These are phyloP conservation scores for Tragelaphus imberbis DNA, from an alignment of 2,113 vertebrate species.

Conservation along the genomic window DNA sequence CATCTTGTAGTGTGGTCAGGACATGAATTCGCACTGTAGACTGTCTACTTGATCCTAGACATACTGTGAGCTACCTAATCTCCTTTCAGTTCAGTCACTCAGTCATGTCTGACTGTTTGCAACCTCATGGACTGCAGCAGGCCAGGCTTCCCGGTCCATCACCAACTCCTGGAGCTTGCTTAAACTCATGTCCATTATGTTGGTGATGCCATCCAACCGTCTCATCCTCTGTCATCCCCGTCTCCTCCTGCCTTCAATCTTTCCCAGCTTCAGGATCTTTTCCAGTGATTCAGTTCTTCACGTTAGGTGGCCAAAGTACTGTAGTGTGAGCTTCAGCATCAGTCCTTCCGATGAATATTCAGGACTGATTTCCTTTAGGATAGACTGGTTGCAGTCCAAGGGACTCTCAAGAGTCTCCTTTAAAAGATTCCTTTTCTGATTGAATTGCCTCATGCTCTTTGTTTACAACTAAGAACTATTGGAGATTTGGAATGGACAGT, in stretches of 20 bases:
- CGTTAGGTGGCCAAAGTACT: background rate
- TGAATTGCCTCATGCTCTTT: background rate
- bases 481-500: background rate
- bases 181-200: background rate
- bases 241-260: background rate
- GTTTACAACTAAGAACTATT: background rate
- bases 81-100: background rate
- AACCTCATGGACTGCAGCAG: background rate
- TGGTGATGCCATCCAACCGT: background rate
- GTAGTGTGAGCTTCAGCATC: background rate
- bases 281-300: background rate
- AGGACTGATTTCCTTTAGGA: background rate
- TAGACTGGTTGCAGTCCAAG: background rate
- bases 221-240: background rate
- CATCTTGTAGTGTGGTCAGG: rapidly evolving
- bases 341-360: background rate
- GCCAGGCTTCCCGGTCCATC: background rate
- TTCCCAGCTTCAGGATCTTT: background rate
- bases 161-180: background rate
- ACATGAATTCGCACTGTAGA: no score
- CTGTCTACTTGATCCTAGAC: background rate
- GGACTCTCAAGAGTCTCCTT: background rate
- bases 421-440: background rate
- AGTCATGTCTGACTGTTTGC: background rate
- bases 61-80: background rate